Percentiles rank a stretch among this genome's conserved stretches.
phyloP scores from a whole-genome alignment of 2,113 vertebrate species.

The Phocoena phocoena region DNA sequence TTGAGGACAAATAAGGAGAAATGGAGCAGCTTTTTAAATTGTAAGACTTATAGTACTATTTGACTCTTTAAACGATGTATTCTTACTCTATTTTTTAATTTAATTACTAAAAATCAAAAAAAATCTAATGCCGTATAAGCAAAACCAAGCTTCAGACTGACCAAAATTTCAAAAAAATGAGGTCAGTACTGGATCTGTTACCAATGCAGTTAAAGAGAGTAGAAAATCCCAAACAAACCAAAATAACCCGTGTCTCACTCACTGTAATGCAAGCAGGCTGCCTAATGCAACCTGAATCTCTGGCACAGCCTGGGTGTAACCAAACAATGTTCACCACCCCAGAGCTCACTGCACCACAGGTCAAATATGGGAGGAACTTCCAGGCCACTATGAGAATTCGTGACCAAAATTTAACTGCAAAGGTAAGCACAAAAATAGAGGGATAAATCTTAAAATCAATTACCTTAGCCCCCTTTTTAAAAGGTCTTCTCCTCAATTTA shows the following conservation, averaged over 20 bases:
- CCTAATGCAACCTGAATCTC: conserved; percentile 40
- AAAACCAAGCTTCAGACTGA: conserved; percentile 23
- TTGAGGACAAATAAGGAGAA: not conserved
- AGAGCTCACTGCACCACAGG: not conserved
- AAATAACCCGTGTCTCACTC: not conserved
- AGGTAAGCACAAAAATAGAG: conserved; percentile 25
- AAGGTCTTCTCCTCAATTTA: not conserved
- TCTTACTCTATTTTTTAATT: not conserved
- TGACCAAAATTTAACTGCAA: not conserved
- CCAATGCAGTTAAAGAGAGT: not conserved
- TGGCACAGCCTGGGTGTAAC: conserved; percentile 27
- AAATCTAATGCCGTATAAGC: conserved; percentile 22
- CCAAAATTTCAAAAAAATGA: conserved; percentile 16
- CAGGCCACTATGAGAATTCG: not conserved
- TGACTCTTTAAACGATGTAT: not conserved
- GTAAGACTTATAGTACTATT: not conserved
- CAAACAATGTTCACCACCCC: conserved; percentile 13
- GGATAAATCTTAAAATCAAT: not conserved
- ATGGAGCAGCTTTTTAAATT: not conserved
- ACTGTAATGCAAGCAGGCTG: not conserved
- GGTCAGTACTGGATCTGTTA: not conserved
- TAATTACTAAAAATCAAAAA: not conserved
- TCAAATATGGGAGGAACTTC: conserved; percentile 21
- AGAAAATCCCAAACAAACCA: not conserved
- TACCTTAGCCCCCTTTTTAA: not conserved